Conservation (phyloP, 2,888 invertebrate species). For the Ormyrus labotus region DNA sequence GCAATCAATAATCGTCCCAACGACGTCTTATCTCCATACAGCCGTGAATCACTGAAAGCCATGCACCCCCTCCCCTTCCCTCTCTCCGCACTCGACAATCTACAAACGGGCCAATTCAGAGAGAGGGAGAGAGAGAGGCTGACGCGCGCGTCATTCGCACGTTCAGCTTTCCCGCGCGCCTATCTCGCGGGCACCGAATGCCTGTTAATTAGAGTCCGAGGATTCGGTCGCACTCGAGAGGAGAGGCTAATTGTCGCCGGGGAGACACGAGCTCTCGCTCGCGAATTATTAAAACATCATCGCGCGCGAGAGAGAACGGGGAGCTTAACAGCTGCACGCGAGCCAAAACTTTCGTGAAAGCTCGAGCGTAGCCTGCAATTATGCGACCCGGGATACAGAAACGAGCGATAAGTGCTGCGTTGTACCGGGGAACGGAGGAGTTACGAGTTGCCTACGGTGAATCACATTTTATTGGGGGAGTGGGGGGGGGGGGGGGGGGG, state of each 20-base stretch:
- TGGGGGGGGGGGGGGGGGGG: too few species aligned
- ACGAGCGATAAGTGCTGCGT: too few species aligned
- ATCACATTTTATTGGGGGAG: too few species aligned
- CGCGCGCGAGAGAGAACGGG: background rate
- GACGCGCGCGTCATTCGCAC: background rate
- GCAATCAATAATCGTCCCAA: background rate
- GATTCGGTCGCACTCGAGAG: background rate
- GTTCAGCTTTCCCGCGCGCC: background rate
- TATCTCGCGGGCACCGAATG: conserved; percentile 3
- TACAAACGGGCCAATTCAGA: background rate
- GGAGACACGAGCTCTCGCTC: background rate
- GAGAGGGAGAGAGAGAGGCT: background rate
- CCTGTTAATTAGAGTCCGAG: conserved; percentile 31
- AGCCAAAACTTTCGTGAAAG: too few species aligned
- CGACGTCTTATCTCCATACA: conserved; percentile 3
- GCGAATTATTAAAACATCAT: conserved; percentile 22
- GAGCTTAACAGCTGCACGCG: background rate
- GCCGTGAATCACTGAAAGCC: background rate
- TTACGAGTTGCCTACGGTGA: too few species aligned
- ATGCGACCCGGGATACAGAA: too few species aligned
- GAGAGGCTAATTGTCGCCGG: conserved; percentile 4
- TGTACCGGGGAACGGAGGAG: too few species aligned
- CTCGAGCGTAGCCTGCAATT: too few species aligned
- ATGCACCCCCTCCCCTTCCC: background rate
- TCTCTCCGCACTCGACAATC: background rate